Base-by-base conservation (phyloP, 2,888 invertebrate genomes). In the Microchrysa polita region DNA sequence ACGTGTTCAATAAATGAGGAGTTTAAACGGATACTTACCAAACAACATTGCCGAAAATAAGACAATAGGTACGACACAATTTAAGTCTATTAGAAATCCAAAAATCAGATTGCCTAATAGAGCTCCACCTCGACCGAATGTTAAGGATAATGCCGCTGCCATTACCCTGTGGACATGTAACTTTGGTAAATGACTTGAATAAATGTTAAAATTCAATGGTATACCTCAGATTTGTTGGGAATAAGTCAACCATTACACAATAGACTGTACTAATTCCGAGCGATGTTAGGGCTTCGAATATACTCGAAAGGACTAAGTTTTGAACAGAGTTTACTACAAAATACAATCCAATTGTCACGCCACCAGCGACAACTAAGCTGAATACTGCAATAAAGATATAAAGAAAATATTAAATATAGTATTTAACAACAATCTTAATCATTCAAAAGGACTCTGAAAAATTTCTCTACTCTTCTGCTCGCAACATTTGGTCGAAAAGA, bases 191-290 rank as follows among this genome's bases (percentile, higher is more conserved):
- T 74, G 74, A 74, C 73, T 74, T 73, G 10, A 23, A 59, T 14
- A 59, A 22, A n/a, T 48, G 12, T n/a, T 2, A 48, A 48, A 48
- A 10, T n/a, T 34, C 12, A 48, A 12, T 48, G 27, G 20, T 12
- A 82, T 84, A 92, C 93, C 93, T 91, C 82, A 93, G 88, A 86
- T 93, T 93, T 75, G 93, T 93, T 79, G 93, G 93, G 86, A 93
- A 93, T 80, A 93, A 86, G 83, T 93, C 93, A 76, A 93, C 93
- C 83, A 93, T 90, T 61, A 93, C 91, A 82, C 93, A 93, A 85
- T 93, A 93, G 65, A 93, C 91, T 74, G 92, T 88, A 85, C 92
- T 92, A 83, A 93, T 92, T 78, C 91, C 92, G 77, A 93, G 88
- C 67, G 93, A 93, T 61, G 93, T 93, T 67, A 93, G 86, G 0